A percentile compares a stretch with the other conserved stretches of the same genome.
Conservation (phyloP, 1,140 invertebrate genomes). For the Drosophila arawakana region DNA sequence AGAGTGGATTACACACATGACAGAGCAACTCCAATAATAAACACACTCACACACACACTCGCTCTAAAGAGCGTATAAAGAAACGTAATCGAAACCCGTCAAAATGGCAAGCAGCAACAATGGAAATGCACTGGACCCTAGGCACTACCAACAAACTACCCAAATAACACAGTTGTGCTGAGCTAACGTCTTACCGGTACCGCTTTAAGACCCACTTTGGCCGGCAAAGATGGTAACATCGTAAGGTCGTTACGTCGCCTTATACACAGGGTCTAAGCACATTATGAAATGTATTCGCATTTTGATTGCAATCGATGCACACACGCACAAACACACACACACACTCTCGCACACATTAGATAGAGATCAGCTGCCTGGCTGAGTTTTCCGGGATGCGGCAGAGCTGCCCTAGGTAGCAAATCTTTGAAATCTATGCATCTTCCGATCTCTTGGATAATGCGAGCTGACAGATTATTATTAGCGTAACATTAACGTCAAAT, state of each 20-base stretch:
- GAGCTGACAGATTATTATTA: conserved; percentile 84
- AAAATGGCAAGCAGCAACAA: conserved; percentile 69
- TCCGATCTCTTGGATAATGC: conserved; percentile 34
- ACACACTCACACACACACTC: conserved; percentile 12
- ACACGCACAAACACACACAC: conserved; percentile 32
- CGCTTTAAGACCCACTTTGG: conserved; percentile 10
- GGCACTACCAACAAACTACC: conserved; percentile 1
- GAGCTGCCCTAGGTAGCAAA: conserved; percentile 36
- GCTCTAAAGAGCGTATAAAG: conserved; percentile 8
- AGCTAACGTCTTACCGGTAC: neutral
- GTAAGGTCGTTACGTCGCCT: conserved; percentile 45
- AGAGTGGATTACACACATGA: conserved; percentile 81
- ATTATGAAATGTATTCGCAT: conserved; percentile 59
- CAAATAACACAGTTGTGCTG: neutral
- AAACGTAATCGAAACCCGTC: conserved; percentile 78
- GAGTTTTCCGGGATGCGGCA: conserved; percentile 1
- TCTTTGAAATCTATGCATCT: conserved; percentile 16
- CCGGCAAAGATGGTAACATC: conserved; percentile 6
- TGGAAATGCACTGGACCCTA: conserved; percentile 26
- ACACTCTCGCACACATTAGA: conserved; percentile 31
- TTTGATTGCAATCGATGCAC: conserved; percentile 62
- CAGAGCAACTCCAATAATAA: conserved; percentile 43
- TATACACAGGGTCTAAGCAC: conserved; percentile 57
- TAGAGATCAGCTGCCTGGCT: conserved; percentile 63
- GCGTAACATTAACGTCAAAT: conserved; percentile 84